Base-by-base conservation (phyloP, 2,888 invertebrate genomes). In the Brachycybe producta region DNA sequence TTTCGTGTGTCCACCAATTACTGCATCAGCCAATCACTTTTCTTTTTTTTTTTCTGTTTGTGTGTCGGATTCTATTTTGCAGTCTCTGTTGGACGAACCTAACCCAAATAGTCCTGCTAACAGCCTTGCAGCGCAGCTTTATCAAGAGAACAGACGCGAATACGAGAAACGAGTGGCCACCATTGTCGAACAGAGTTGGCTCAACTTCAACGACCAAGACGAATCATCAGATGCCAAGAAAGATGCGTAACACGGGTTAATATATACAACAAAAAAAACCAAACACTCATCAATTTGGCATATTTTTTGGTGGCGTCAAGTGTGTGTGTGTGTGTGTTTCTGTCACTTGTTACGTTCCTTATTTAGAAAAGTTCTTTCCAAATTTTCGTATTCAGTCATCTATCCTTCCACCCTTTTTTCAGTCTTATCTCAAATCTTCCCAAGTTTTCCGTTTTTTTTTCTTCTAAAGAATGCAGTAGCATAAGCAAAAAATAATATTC, bases 41-140 rank as follows among this genome's bases (percentile, higher is more conserved):
- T 13, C 32, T 11, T 32, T 11, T 13, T 11, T 32, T 13, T 32
- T 32, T n/a, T n/a, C n/a, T n/a, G n/a, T n/a, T n/a, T n/a, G n/a
- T n/a, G n/a, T n/a, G n/a, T n/a, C n/a, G n/a, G 32, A 11, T 32
- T 11, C 39, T 38, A 8, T n/a, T n/a, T 80, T 83, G 66, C 80
- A 97, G 91, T 97, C 95, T 65, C 78, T 98, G 74, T 77, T 98
- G 72, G 97, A 95, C 79, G 97, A 98, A 75, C 97, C 97, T 56
- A 98, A 98, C 73, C 97, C 97, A 59, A 97, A 97, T 75, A 95
- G 94, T 61, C 97, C 97, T 65, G 97, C 97, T 61, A 98, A 98
- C 73, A 94, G 92, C 62, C 86, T 92, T 80, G 97, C 97, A 65
- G 97, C 97, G 61, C 95, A 97, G 74, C 79, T 98, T 65, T 98